Evolutionary conservation across 2,113 vertebrate species (phyloP).

Genomic region (Daboia siamensis): DNA sequence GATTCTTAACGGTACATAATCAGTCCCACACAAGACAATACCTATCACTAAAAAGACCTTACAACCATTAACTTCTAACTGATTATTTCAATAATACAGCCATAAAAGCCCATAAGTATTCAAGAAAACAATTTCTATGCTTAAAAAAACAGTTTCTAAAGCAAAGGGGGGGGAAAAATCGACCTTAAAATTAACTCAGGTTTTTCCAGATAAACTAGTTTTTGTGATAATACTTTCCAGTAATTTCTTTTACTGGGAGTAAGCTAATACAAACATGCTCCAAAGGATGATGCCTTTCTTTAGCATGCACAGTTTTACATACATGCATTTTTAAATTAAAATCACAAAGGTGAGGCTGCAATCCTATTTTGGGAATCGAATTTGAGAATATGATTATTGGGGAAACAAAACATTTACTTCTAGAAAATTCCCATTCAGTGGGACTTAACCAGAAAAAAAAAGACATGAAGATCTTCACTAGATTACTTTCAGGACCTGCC

Average conservation of each 20-base stretch:
- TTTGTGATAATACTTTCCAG: not conserved
- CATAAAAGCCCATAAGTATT: not conserved
- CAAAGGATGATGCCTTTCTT: not conserved
- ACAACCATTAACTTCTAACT: not conserved
- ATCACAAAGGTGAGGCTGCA: not conserved
- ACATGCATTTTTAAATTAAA: not conserved
- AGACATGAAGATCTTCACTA: not conserved
- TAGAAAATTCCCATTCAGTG: not conserved
- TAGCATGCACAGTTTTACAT: not conserved
- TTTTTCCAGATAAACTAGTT: not conserved
- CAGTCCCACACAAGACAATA: fast-evolving
- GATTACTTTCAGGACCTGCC: not conserved
- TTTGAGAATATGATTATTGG: not conserved
- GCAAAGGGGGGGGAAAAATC: not conserved
- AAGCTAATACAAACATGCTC: not conserved
- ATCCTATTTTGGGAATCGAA: not conserved
- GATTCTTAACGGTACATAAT: fast-evolving
- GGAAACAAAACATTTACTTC: too few species aligned
- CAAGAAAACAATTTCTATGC: not conserved
- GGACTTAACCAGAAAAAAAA: not conserved
- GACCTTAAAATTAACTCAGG: not conserved
- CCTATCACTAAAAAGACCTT: not conserved
- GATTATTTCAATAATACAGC: not conserved
- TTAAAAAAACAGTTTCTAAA: not conserved
- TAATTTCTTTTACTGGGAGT: not conserved